These are phyloP conservation scores for Eremobia ochroleuca DNA, from an alignment of 2,888 invertebrate species.

Conservation along the genomic window DNA sequence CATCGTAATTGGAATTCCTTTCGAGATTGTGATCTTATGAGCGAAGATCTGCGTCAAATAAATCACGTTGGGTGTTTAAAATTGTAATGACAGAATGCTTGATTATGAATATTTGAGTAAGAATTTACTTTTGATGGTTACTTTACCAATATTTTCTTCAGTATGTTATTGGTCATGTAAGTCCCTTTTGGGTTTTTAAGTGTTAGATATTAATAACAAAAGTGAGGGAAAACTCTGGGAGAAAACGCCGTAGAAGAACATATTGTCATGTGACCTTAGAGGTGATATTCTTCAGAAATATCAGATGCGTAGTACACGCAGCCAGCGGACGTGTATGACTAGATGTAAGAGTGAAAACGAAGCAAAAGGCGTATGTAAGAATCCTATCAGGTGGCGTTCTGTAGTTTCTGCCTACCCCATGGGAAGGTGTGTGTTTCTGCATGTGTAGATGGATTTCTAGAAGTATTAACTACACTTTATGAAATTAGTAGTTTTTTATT, in stretches of 20 bases:
- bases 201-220: not conserved
- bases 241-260: not conserved
- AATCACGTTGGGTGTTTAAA: slow-evolving; percentile 77
- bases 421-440: not conserved
- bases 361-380: not conserved
- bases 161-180: not conserved
- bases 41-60: slow-evolving; percentile 80
- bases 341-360: not conserved
- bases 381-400: not conserved
- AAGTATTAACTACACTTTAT: too few species aligned
- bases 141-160: not conserved
- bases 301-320: not conserved
- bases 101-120: slow-evolving; percentile 29
- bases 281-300: not conserved
- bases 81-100: slow-evolving; percentile 69
- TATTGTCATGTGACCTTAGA: not conserved
- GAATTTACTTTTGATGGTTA: not conserved
- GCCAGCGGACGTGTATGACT: not conserved
- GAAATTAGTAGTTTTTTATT: not conserved
- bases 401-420: not conserved
- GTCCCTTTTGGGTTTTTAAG: not conserved
- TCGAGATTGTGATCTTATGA: slow-evolving; percentile 84
- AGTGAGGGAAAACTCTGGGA: too few species aligned
- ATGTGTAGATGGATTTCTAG: too few species aligned
- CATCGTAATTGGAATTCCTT: slow-evolving; percentile 86